Percentiles rank a stretch among this genome's conserved stretches.
Evolutionary conservation across 2,797 vertebrate genomes (phyloP).

Genomic region (Centropyge bicolor): DNA sequence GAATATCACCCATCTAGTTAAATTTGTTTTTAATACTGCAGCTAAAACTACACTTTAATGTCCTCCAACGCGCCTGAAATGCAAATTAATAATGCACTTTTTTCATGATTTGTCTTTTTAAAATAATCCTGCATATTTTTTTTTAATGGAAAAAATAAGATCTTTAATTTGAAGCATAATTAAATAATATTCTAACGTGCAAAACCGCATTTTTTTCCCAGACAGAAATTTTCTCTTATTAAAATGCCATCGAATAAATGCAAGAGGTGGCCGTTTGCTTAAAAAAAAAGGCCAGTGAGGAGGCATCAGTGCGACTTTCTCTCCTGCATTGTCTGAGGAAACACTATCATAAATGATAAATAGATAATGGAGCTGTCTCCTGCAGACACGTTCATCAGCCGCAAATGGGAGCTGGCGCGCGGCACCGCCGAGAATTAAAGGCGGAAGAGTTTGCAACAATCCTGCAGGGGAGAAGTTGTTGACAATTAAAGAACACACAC

Average conservation of each 20-base stretch:
- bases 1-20: conserved; percentile 87
- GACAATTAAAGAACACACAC: conserved; percentile 81
- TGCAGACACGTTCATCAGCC: conserved; percentile 79
- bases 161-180: neutral
- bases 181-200: neutral
- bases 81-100: neutral
- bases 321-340: conserved; percentile 70
- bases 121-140: neutral
- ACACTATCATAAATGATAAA: conserved; percentile 84
- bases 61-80: neutral
- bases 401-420: conserved; percentile 80
- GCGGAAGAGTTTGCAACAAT: conserved; percentile 79
- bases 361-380: conserved; percentile 83
- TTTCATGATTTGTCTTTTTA: neutral
- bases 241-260: conserved; percentile 47
- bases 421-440: conserved; percentile 78
- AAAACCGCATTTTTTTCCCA: neutral
- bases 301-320: conserved; percentile 26
- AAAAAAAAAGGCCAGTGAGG: conserved; percentile 45
- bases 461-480: conserved; percentile 85
- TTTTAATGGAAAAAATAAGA: neutral
- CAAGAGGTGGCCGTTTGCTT: conserved; percentile 1
- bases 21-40: neutral
- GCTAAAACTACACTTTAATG: neutral
- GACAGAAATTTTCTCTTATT: conserved; percentile 32